phyloP scores from a whole-genome alignment of 2,113 vertebrate species.

The Tupaia chinensis region DNA sequence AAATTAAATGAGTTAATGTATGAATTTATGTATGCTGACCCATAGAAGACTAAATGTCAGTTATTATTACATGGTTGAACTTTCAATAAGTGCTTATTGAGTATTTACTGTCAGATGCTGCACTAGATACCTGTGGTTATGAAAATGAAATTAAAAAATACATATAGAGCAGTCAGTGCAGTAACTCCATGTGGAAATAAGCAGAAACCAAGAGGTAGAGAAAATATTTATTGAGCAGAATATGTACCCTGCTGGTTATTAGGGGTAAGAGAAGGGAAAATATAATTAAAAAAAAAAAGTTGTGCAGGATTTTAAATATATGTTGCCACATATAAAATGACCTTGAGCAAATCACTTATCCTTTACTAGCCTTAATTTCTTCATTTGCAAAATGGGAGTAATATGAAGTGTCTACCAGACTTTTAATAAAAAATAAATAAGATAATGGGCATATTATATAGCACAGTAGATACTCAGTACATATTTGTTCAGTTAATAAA shows the following conservation, averaged over 20 bases:
- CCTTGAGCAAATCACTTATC: neutral
- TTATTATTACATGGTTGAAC: neutral
- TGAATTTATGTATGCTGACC: neutral
- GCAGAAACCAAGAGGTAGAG: neutral
- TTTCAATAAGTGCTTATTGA: conserved; percentile 18
- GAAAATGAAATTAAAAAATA: conserved; percentile 36
- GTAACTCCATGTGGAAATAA: neutral
- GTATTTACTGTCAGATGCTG: neutral
- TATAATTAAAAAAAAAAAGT: no score
- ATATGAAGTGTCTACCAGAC: neutral
- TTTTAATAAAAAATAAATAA: neutral
- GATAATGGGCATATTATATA: neutral
- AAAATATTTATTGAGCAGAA: conserved; percentile 26
- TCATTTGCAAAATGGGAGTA: neutral
- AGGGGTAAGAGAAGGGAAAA: neutral
- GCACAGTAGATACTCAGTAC: neutral
- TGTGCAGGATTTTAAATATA: neutral
- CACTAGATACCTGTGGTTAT: neutral
- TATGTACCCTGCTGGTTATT: conserved; percentile 3
- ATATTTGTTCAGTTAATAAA: conserved; percentile 18
- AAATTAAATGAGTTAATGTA: conserved; percentile 21
- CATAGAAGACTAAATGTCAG: neutral
- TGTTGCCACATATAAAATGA: neutral
- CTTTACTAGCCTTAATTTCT: neutral
- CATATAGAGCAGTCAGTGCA: neutral